These are phyloP conservation scores for Cydia pomonella DNA, from an alignment of 1,140 invertebrate species.

Conservation along the genomic window DNA sequence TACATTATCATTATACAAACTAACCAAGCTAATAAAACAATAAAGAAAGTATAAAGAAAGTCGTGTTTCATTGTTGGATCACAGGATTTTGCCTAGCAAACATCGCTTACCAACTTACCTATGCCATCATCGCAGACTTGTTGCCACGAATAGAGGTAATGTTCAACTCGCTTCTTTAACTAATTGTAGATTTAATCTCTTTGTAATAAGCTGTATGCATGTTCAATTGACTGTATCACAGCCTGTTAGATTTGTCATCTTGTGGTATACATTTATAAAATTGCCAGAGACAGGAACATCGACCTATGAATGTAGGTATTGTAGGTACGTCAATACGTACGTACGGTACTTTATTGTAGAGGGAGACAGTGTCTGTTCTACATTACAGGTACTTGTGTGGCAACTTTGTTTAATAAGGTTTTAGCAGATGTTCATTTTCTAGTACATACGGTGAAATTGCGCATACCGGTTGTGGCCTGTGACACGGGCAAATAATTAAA, in stretches of 20 bases:
- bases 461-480: too few species aligned
- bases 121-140: neutral
- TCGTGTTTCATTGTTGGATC: conserved; percentile 1
- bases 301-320: neutral
- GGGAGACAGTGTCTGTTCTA: neutral
- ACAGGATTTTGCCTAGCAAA: neutral
- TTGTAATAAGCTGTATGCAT: neutral
- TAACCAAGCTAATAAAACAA: neutral
- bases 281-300: neutral
- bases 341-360: too few species aligned
- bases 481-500: too few species aligned
- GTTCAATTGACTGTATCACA: neutral
- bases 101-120: neutral
- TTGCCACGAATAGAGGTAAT: neutral
- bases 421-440: too few species aligned
- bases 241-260: neutral
- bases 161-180: neutral
- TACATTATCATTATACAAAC: neutral
- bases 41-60: conserved; percentile 15
- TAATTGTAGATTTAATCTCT: neutral
- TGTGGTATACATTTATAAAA: neutral
- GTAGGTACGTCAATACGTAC: too few species aligned
- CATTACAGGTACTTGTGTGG: too few species aligned
- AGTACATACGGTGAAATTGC: too few species aligned
- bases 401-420: too few species aligned